Conservation (phyloP, 2,113 vertebrate genomes). For the Oryzias melastigma region DNA sequence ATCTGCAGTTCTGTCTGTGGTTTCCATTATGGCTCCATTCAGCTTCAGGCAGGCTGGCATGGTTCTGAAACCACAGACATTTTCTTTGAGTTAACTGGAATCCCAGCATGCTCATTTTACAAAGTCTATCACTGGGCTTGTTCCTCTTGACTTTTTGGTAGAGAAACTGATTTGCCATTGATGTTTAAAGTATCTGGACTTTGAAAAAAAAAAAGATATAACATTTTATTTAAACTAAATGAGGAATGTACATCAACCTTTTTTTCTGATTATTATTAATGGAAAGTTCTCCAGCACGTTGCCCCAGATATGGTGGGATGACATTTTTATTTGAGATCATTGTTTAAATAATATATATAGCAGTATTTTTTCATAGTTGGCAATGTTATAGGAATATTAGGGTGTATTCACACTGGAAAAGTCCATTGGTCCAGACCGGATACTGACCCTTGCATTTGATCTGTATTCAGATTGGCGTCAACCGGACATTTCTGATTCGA, state of each 20-base stretch:
- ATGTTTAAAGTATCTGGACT: slow-evolving; percentile 24
- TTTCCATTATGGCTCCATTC: slow-evolving; percentile 57
- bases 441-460: too few species aligned
- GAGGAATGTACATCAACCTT: too few species aligned
- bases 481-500: too few species aligned
- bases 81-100: slow-evolving; percentile 67
- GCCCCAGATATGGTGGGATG: not conserved
- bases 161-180: slow-evolving; percentile 20
- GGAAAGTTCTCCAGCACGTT: not conserved
- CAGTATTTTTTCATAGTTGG: too few species aligned
- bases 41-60: slow-evolving; percentile 47
- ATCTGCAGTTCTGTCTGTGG: slow-evolving; percentile 59
- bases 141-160: slow-evolving; percentile 28
- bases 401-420: too few species aligned
- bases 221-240: too few species aligned
- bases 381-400: too few species aligned
- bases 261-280: not conserved
- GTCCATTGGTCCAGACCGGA: too few species aligned
- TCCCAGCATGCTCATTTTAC: slow-evolving; percentile 60
- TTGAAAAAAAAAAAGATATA: not conserved
- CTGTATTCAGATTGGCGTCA: too few species aligned
- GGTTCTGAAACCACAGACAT: slow-evolving; percentile 50
- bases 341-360: too few species aligned
- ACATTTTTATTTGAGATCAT: not conserved
- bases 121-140: slow-evolving; percentile 31